Conservation (phyloP, 2,113 vertebrate species). For the Bungarus multicinctus region DNA sequence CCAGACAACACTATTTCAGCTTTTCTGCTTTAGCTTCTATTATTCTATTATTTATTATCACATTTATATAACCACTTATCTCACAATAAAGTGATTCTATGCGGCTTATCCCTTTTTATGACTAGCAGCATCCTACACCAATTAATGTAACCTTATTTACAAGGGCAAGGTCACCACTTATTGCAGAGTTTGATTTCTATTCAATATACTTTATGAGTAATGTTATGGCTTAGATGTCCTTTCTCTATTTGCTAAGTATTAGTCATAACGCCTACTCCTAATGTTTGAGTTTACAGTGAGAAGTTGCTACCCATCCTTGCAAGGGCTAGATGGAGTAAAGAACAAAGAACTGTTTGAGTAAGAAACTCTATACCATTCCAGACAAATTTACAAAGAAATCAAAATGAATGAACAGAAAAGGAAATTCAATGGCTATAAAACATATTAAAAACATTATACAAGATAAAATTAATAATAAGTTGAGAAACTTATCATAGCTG, state of each 20-base stretch:
- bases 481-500: not conserved
- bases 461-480: not conserved
- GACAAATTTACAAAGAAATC: not conserved
- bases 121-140: not conserved
- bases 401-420: not conserved
- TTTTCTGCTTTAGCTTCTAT: not conserved
- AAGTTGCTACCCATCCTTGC: not conserved
- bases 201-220: not conserved
- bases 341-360: not conserved
- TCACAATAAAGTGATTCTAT: not conserved
- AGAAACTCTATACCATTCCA: not conserved
- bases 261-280: not conserved
- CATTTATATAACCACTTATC: not conserved
- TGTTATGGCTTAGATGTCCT: not conserved
- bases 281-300: conserved; percentile 1
- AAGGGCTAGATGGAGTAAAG: not conserved
- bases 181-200: not conserved
- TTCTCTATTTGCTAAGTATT: not conserved
- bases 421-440: not conserved
- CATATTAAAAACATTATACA: not conserved
- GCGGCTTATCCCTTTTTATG: not conserved
- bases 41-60: not conserved
- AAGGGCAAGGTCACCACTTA: not conserved
- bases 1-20: not conserved
- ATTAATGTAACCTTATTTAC: not conserved